These are phyloP conservation scores for Ophioninae sp. DNA, from an alignment of 2,888 invertebrate genomes.

Conservation along the genomic window DNA sequence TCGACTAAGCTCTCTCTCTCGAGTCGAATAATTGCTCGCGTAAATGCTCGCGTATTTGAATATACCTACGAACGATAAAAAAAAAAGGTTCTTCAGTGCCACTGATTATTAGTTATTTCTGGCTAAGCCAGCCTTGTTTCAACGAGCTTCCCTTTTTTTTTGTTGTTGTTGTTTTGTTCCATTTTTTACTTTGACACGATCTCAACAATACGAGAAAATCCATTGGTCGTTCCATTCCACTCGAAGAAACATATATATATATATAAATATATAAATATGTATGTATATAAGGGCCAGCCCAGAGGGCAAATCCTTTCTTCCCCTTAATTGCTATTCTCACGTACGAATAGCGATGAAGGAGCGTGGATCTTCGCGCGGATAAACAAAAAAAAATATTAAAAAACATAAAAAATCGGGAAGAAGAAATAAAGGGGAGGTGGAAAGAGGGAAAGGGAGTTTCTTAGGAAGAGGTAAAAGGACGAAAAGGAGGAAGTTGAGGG, in stretches of 20 bases:
- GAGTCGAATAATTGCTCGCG: no score
- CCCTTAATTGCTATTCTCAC: conserved; percentile 60
- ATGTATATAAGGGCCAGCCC: no score
- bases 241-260: not conserved
- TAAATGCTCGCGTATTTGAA: not conserved
- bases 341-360: conserved; percentile 24
- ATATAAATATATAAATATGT: not conserved
- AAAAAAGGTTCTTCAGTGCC: not conserved
- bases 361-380: conserved; percentile 49
- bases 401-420: conserved; percentile 12
- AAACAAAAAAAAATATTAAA: conserved; percentile 25
- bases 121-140: conserved; percentile 11
- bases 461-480: conserved; percentile 15
- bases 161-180: no score
- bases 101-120: conserved; percentile 46
- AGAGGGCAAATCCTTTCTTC: conserved; percentile 49
- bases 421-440: conserved; percentile 13
- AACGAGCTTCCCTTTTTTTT: not conserved
- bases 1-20: no score
- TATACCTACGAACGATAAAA: conserved; percentile 3
- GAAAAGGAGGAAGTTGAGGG: conserved; percentile 58
- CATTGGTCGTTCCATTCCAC: conserved; percentile 35
- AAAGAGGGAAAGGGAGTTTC: conserved; percentile 18
- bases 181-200: conserved; percentile 39
- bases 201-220: conserved; percentile 55